Evolutionary conservation across 2,797 vertebrate genomes (phyloP).

Genomic region (Melanogrammus aeglefinus): DNA sequence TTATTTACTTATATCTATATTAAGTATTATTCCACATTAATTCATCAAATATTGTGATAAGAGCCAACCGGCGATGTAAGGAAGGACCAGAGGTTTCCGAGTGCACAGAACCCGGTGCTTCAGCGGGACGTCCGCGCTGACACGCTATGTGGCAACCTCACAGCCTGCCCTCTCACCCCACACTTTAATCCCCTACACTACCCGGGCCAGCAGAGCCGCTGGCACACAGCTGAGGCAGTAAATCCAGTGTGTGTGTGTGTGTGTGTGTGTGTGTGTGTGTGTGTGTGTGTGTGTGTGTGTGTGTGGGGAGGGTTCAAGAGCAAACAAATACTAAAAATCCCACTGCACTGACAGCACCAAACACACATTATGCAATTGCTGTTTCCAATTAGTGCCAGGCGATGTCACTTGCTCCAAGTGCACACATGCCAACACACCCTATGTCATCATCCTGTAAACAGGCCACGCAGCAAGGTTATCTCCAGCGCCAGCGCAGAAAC

Average conservation of each 20-base stretch:
- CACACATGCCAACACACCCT: background rate
- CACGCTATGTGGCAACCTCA: conserved; percentile 36
- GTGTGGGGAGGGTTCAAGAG: background rate
- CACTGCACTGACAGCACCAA: background rate
- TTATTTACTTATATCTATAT: too few relatives aligned
- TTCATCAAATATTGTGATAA: background rate
- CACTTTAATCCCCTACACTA: conserved; percentile 31
- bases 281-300: too few relatives aligned
- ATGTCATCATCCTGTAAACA: background rate
- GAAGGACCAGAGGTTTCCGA: background rate
- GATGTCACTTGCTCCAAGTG: background rate
- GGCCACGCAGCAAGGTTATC: background rate
- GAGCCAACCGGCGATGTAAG: too few relatives aligned
- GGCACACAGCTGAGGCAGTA: conserved; percentile 23
- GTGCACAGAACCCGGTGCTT: background rate
- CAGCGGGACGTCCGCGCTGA: conserved; percentile 50
- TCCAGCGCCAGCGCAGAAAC: background rate
- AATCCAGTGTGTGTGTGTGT: conserved; percentile 29
- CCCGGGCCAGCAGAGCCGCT: conserved; percentile 22
- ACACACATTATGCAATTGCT: background rate
- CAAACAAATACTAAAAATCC: background rate
- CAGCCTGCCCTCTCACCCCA: conserved; percentile 2
- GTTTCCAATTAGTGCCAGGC: conserved; percentile 3
- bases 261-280: too few relatives aligned
- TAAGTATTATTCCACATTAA: too few relatives aligned